Evolutionary conservation across 2,888 invertebrate genomes (phyloP), one percentile per base, ranked within the genome.

Genomic region (Eupithecia subfuscata): DNA sequence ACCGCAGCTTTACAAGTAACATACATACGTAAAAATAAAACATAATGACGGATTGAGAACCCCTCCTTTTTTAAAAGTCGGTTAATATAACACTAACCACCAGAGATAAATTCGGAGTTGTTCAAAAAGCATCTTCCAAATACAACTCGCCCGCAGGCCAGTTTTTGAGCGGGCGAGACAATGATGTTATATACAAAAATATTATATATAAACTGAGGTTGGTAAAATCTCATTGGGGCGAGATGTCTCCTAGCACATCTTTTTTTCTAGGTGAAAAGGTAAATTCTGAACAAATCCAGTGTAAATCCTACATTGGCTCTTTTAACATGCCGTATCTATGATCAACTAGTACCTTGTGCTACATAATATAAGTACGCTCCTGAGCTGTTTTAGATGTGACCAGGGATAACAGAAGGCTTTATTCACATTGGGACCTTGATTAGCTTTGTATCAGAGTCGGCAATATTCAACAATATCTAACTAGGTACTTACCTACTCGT

Each of bases 371-470:
- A 83, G 83, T 37, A 37, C 37, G 82, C 75, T 84, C 83, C 85
- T 85, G 88, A 87, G 85, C 88, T 87, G 87, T 89, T 91, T 89
- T 86, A 86, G 88, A 86, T 86, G 86, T 85, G 89, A 86, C 86
- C 87, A 87, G 84, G 86, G 84, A 84, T 68, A 73, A 65, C 45
- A 40, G 60, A 52, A 37, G 60, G 67, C 43, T 30, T 25, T 12
- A 30, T 48, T 73, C 14, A 71, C 25, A 30, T 22, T 48, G 70
- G 64, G 70, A 73, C 18, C 70, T 40, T 22, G 52, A 52, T 56
- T 9, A 56, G 11, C 14, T 60, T 60, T 60, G n/a, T 25, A 14
- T 25, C 60, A 0, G 60, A 56, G 22, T 56, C 60, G 22, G 22
- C 52, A 5, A 18, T n/a, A n/a, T 48, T 48, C n/a, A n/a, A 48